phyloP scores from a whole-genome alignment of 2,888 invertebrate species.

The Eristalis arbustorum region DNA sequence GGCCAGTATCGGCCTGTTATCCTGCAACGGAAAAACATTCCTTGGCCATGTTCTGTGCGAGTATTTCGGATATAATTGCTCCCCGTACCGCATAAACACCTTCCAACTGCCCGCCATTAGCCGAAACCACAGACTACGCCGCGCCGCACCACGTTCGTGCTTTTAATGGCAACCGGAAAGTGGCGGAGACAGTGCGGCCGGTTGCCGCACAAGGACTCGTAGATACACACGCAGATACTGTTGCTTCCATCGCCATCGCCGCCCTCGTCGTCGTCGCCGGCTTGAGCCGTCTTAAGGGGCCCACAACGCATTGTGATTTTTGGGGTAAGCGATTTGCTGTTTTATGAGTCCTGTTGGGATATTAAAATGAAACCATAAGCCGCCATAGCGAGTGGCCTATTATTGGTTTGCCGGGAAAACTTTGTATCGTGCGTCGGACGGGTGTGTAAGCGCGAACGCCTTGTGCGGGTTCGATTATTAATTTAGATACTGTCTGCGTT shows the following conservation, averaged over 20 bases:
- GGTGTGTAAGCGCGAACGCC: slow-evolving; percentile 21
- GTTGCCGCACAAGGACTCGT: neutral
- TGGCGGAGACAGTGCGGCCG: neutral
- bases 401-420: slow-evolving; percentile 7
- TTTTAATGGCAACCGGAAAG: neutral
- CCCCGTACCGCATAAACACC: slow-evolving; percentile 14
- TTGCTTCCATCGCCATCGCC: slow-evolving; percentile 6
- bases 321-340: slow-evolving; percentile 50
- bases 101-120: neutral
- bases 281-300: slow-evolving; percentile 5
- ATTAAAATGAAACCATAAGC: slow-evolving; percentile 58
- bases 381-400: slow-evolving; percentile 31
- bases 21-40: neutral
- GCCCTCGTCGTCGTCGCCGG: neutral
- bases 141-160: neutral
- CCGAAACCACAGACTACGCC: neutral
- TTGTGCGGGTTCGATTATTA: slow-evolving; percentile 57
- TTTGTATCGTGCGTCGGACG: neutral
- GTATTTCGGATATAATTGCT: slow-evolving; percentile 54
- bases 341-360: slow-evolving; percentile 58
- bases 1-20: neutral
- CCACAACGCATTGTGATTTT: slow-evolving; percentile 46
- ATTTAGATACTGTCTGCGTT: slow-evolving; percentile 43
- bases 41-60: neutral
- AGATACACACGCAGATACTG: slow-evolving; percentile 1